Evolutionary conservation across 1,140 invertebrate species (phyloP), one percentile per base, ranked within the genome.

Genomic region (Listronotus bonariensis): DNA sequence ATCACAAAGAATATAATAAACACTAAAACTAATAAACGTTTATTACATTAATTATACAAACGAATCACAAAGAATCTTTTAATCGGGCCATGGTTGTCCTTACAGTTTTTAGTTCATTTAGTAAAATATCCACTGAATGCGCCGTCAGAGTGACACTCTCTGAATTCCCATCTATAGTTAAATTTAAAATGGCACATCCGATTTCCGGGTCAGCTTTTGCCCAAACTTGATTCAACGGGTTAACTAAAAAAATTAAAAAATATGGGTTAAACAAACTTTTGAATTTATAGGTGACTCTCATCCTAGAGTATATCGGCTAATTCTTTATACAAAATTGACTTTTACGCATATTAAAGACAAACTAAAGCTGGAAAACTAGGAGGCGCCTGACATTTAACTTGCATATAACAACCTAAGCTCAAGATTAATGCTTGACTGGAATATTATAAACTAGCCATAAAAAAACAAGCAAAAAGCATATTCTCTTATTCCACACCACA

Each of bases 41-140:
- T 26, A 26, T 26, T 26, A 26, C 1, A 26, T 3, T 26, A 26
- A 26, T 26, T 26, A 26, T 26, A 26, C 1, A 26, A 26, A 26
- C n/a, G 5, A 26, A 26, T 26, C 20, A 26, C 20, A 26, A 26
- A 9, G 41, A 31, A 15, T 66, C 67, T 32, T 74, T 70, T 46
- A 74, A 60, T 45, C 77, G 71, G 18, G 45, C 40, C 75, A 78
- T 77, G 14, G 45, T 74, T 18, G 65, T 55, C 17, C 59, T 67
- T 10, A 73, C 69, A 36, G 51, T 40, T 65, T 72, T 72, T 46
- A 78, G 65, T 56, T 77, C 70, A 18, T 73, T 68, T 45, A 78
- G 56, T 18, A 78, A 65, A 40, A 68, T 67, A 55, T 73, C 58
- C 9, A 75, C 45, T 9, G 73, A 73, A 38, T 63, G 46, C n/a